phyloP scores from a whole-genome alignment of 2,113 vertebrate species.

The Archilochus colubris region DNA sequence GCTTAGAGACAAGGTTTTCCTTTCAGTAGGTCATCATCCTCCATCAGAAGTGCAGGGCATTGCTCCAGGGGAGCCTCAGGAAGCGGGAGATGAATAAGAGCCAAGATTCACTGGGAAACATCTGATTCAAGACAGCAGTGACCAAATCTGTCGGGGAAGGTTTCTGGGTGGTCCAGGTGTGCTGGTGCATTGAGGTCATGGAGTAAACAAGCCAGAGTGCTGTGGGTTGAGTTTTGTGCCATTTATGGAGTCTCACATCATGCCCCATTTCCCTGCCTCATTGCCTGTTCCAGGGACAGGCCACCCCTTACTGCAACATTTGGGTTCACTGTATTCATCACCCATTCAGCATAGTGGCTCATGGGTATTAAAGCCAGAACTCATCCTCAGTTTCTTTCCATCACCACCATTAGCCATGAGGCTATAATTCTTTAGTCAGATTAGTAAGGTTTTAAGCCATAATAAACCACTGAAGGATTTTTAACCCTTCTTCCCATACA shows the following conservation, averaged over 20 bases:
- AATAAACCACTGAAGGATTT: background rate
- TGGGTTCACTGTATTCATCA: background rate
- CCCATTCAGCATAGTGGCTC: rapidly evolving
- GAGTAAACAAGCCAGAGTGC: background rate
- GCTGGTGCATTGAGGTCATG: background rate
- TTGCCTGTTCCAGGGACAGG: background rate
- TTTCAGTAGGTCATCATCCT: background rate
- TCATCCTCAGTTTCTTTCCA: background rate
- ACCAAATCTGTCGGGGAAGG: background rate
- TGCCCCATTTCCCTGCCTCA: background rate
- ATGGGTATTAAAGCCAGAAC: background rate
- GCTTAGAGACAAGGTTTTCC: background rate
- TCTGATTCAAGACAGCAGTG: background rate
- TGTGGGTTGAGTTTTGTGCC: background rate
- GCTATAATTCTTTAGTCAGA: background rate
- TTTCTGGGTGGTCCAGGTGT: constrained; percentile 43
- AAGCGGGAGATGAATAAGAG: background rate
- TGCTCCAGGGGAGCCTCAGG: background rate
- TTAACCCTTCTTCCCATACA: background rate
- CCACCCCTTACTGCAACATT: background rate
- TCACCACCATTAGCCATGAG: background rate
- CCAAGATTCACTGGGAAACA: constrained; percentile 25
- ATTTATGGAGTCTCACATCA: background rate
- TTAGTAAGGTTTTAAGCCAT: background rate
- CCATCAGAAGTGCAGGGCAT: background rate